Evolutionary conservation across 2,113 vertebrate species (phyloP).

Genomic region (Phoxinus phoxinus): DNA sequence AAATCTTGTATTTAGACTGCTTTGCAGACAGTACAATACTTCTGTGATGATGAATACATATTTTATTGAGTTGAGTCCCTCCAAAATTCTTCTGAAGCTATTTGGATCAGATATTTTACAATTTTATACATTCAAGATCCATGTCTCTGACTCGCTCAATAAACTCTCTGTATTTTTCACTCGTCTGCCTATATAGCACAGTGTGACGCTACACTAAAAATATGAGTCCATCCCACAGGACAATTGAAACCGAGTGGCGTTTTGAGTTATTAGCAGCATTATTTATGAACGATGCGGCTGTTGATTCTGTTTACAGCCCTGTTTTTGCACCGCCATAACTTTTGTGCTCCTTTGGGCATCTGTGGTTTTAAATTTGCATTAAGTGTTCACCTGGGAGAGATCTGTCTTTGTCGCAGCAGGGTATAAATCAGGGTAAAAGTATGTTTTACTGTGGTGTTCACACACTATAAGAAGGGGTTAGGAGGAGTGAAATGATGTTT

Average conservation of each 20-base stretch:
- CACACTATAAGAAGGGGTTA: background rate
- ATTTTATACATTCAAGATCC: background rate
- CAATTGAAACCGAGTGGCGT: conserved; percentile 1
- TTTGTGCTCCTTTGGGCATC: conserved; percentile 30
- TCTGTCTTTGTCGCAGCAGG: conserved; percentile 18
- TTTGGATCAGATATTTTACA: background rate
- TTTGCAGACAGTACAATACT: background rate
- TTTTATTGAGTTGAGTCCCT: background rate
- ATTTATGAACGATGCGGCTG: conserved; percentile 3
- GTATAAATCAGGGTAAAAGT: background rate
- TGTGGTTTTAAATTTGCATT: conserved; percentile 39
- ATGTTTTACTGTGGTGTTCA: conserved; percentile 10
- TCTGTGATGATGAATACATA: background rate
- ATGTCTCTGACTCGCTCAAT: background rate
- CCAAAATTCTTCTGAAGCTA: background rate
- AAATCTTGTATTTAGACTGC: background rate
- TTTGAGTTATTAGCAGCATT: conserved; percentile 14
- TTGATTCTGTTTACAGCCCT: conserved; percentile 29
- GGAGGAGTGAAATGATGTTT: conserved; percentile 7
- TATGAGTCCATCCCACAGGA: conserved; percentile 6
- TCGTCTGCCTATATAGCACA: background rate
- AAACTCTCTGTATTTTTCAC: background rate
- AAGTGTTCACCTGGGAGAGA: conserved; percentile 33
- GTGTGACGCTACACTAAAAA: background rate
- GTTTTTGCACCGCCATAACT: background rate